Evolutionary conservation across 2,797 vertebrate species (phyloP).

Genomic region (Alosa sapidissima): DNA sequence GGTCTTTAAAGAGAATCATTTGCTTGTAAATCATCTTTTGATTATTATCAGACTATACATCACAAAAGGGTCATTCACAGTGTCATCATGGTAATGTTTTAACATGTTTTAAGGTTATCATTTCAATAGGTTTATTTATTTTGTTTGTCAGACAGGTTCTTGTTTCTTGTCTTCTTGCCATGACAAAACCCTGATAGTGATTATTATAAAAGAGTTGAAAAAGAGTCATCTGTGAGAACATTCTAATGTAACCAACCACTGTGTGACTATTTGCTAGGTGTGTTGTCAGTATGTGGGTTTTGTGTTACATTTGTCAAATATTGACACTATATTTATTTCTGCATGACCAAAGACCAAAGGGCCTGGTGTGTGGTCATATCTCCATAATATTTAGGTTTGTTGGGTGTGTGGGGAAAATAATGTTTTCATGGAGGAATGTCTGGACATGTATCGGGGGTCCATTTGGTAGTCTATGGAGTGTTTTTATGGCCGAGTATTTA

Average conservation of each 20-base stretch:
- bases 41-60: background rate
- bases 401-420: background rate
- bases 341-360: background rate
- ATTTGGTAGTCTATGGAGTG: background rate
- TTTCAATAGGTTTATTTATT: background rate
- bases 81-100: background rate
- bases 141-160: background rate
- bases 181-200: background rate
- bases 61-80: background rate
- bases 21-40: no score
- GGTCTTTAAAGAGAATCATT: background rate
- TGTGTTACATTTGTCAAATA: background rate
- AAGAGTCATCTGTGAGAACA: background rate
- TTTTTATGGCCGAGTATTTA: background rate
- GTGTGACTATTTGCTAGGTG: background rate
- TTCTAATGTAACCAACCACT: background rate
- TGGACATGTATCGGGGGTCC: background rate
- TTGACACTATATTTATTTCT: conserved; percentile 4
- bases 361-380: background rate
- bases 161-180: background rate
- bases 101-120: background rate
- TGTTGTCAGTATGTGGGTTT: background rate
- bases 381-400: background rate
- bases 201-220: background rate
- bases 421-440: background rate